Percentiles rank a stretch among this genome's conserved stretches.
Conservation (phyloP, 1,140 invertebrate species). For the Rhagoletis pomonella region DNA sequence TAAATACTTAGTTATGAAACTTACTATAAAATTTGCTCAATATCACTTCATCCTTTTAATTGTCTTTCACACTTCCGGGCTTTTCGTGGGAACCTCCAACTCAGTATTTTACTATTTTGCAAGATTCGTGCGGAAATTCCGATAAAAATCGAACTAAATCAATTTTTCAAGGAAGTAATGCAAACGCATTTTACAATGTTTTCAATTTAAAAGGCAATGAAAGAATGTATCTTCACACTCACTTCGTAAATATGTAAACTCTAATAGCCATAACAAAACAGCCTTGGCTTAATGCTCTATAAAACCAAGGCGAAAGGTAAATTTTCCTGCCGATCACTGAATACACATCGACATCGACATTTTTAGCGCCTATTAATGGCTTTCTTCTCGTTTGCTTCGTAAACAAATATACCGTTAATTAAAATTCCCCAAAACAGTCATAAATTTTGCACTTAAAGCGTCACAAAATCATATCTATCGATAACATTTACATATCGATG, state of each 20-base stretch:
- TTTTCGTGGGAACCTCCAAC: neutral
- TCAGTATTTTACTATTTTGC: neutral
- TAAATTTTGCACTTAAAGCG: slow-evolving; percentile 39
- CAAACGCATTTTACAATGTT: neutral
- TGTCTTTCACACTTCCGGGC: no score
- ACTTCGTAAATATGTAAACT: neutral
- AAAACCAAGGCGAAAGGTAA: slow-evolving; percentile 19
- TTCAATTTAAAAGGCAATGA: neutral
- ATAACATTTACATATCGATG: slow-evolving; percentile 29
- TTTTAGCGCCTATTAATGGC: neutral
- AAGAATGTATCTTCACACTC: no score
- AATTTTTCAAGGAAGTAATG: slow-evolving; percentile 29
- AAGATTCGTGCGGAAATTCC: neutral
- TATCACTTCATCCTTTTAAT: no score
- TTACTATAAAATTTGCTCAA: no score
- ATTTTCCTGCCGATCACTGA: neutral
- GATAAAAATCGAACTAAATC: neutral
- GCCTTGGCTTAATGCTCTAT: neutral
- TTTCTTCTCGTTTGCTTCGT: neutral
- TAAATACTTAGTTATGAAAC: no score
- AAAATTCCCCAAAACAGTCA: slow-evolving; percentile 18
- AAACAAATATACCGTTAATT: neutral
- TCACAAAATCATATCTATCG: slow-evolving; percentile 19
- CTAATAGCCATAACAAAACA: no score
- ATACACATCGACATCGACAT: no score